Base-by-base conservation (phyloP, 1,140 invertebrate species). In the Panonychus citri region DNA sequence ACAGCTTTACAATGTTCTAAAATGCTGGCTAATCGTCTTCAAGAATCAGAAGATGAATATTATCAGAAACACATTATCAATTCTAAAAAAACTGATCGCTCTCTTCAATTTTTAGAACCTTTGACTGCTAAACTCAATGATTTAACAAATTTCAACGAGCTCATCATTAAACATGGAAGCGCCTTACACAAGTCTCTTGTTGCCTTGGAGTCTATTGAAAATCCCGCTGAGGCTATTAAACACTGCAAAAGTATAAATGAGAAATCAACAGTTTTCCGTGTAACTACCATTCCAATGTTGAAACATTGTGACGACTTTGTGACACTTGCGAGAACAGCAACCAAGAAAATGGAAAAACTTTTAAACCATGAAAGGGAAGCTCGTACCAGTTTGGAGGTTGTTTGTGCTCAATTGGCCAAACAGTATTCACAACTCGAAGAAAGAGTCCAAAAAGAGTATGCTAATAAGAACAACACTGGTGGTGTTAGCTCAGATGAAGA, bases 241-340 rank as follows among this genome's bases (percentile, higher is more conserved):
- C 75, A 75, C 69, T 74, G 81, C 7, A 85, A 85, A 69, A 77
- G 82, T 59, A 79, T 90, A 43, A 83, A 81, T 61, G 91, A 96
- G 68, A 74, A 86, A 61, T 85, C 88, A 2, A 90, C 86, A 2
- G 74, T 91, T 5, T 94, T 94, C 69, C 76, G 88, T 55, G 90
- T 95, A 65, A 86, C 90, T n/a, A 85, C 87, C 34, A 89, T 81
- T 73, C 83, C n/a, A n/a, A n/a, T n/a, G n/a, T n/a, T n/a, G n/a
- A n/a, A n/a, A n/a, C n/a, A n/a, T n/a, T n/a, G n/a, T n/a, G n/a
- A n/a, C n/a, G n/a, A n/a, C n/a, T n/a, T n/a, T n/a, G n/a, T n/a
- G n/a, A n/a, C n/a, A n/a, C n/a, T n/a, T n/a, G n/a, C n/a, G n/a
- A n/a, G n/a, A n/a, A n/a, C n/a, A n/a, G n/a, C n/a, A n/a, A n/a